These are phyloP conservation scores for Drosophila melanogaster DNA, from an alignment of 1,140 invertebrate genomes.

Conservation along the genomic window DNA sequence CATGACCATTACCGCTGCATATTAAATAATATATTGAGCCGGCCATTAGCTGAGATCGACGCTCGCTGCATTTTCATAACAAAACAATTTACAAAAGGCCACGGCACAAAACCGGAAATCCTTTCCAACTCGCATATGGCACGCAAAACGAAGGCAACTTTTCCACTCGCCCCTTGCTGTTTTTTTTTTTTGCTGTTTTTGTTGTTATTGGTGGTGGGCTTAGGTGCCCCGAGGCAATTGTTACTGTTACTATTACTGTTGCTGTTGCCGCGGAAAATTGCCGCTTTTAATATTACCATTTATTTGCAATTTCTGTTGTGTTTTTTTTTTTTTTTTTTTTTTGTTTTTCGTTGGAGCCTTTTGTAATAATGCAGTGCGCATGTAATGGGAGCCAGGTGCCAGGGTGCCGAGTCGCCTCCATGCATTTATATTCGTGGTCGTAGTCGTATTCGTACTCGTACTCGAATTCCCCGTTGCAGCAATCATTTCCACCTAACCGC, in stretches of 20 bases:
- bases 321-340: conserved; percentile 17
- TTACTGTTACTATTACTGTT: conserved; percentile 23
- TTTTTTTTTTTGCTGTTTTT: conserved; percentile 6
- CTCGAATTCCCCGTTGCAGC: conserved; percentile 55
- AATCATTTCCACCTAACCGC: conserved; percentile 62
- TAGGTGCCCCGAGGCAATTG: conserved; percentile 49
- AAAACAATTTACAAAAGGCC: conserved; percentile 76
- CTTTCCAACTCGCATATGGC: conserved; percentile 81
- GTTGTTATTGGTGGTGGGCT: conserved; percentile 14
- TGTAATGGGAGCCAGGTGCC: conserved; percentile 81
- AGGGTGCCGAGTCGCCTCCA: conserved; percentile 75
- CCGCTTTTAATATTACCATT: conserved; percentile 82
- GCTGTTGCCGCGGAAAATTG: conserved; percentile 73
- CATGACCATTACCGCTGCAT: conserved; percentile 42
- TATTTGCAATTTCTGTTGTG: conserved; percentile 75
- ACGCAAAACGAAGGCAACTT: conserved; percentile 71
- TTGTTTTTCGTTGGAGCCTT: conserved; percentile 38
- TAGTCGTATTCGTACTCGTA: conserved; percentile 28
- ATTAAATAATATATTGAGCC: conserved; percentile 74
- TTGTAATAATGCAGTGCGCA: conserved; percentile 81
- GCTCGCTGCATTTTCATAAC: conserved; percentile 67
- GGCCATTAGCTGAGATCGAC: conserved; percentile 64
- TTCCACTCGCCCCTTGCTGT: conserved; percentile 23
- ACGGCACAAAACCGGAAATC: conserved; percentile 74
- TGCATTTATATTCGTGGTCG: conserved; percentile 54